These are phyloP conservation scores for Lerista edwardsae DNA, from an alignment of 2,797 vertebrate species.

Conservation along the genomic window DNA sequence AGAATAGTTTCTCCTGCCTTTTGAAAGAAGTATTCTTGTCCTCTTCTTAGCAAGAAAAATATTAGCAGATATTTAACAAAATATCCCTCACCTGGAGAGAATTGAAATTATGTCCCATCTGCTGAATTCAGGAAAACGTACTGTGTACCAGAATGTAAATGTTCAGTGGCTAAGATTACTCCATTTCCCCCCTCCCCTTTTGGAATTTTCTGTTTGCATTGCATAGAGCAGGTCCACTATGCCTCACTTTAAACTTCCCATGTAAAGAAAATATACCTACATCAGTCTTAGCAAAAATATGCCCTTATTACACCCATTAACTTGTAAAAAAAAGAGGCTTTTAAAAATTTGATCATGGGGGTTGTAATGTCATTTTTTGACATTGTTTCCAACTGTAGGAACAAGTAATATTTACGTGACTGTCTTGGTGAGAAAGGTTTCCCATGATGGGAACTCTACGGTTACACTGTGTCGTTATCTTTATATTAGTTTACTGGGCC, in stretches of 20 bases:
- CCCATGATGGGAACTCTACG: slow-evolving; percentile 26
- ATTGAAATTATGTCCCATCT: neutral
- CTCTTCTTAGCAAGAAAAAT: neutral
- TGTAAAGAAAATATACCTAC: slow-evolving; percentile 13
- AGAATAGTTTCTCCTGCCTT: neutral
- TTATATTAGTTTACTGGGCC: slow-evolving; percentile 45
- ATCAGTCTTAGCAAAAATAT: slow-evolving; percentile 11
- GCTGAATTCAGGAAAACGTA: neutral
- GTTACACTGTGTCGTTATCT: slow-evolving; percentile 37
- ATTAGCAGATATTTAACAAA: fast-evolving
- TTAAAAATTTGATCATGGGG: slow-evolving; percentile 20
- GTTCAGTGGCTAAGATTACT: neutral
- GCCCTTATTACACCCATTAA: neutral
- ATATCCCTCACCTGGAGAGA: neutral
- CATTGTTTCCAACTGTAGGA: slow-evolving; percentile 38
- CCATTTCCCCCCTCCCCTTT: neutral
- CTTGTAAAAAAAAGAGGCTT: slow-evolving; percentile 14
- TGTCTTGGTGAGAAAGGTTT: slow-evolving; percentile 47
- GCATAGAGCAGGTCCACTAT: neutral
- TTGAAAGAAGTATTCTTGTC: neutral
- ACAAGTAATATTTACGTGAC: slow-evolving; percentile 43
- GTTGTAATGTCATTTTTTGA: slow-evolving; percentile 26
- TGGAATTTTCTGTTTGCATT: neutral
- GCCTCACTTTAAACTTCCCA: neutral
- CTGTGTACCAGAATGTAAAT: neutral